Evolutionary conservation across 2,797 vertebrate genomes (phyloP).

Genomic region (Oceanodroma leucorhoa): DNA sequence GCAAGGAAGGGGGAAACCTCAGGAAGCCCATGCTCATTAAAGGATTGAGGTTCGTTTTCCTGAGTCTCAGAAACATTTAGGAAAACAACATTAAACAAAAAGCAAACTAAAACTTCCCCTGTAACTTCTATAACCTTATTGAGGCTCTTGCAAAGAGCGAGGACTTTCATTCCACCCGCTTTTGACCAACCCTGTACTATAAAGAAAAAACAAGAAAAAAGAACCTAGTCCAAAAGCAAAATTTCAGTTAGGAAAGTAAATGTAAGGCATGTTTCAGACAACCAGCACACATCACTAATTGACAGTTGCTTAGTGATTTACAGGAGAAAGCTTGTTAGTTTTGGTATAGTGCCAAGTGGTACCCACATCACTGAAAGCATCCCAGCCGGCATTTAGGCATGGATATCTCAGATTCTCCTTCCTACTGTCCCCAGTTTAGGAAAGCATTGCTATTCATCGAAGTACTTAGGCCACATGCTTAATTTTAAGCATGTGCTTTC

Average conservation of each 20-base stretch:
- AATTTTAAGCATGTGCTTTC: constrained; percentile 17
- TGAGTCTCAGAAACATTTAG: constrained; percentile 40
- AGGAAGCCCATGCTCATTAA: constrained; percentile 48
- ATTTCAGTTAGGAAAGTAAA: background rate
- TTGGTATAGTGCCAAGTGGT: background rate
- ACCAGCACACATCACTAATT: background rate
- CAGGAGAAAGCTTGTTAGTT: background rate
- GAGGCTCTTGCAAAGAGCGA: background rate
- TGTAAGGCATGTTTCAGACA: background rate
- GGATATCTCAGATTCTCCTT: background rate
- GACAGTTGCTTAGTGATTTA: constrained; percentile 11
- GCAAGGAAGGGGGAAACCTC: constrained; percentile 28
- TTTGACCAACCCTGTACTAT: background rate
- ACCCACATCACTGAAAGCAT: background rate
- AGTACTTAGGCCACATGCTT: background rate
- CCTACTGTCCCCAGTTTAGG: background rate
- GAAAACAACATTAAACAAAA: constrained; percentile 63
- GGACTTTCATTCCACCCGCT: background rate
- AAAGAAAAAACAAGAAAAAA: background rate
- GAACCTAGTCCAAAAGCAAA: background rate
- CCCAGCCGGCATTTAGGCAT: background rate
- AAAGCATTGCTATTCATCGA: background rate
- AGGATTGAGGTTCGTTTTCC: constrained; percentile 37
- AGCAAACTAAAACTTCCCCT: constrained; percentile 47
- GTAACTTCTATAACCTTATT: constrained; percentile 20